A percentile compares a stretch with the other conserved stretches of the same genome.
Conservation (phyloP, 2,113 vertebrate species). For the Melozone crissalis region DNA sequence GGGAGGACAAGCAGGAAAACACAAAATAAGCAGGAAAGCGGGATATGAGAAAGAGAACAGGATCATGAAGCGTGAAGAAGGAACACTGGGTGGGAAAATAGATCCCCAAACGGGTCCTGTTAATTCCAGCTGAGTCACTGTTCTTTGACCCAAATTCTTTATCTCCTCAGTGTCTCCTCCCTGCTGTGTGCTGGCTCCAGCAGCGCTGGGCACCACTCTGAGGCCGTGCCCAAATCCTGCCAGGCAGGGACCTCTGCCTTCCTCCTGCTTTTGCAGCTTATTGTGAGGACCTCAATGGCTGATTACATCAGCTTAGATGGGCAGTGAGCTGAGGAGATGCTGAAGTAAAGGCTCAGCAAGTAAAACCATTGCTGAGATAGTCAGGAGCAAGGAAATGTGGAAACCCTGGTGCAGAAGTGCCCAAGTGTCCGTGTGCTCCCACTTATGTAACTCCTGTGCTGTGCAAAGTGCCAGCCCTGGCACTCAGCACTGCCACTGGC, state of each 20-base stretch:
- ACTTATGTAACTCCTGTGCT: accelerated
- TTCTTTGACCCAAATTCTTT: neutral
- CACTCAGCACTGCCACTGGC: neutral
- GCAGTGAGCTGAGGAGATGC: neutral
- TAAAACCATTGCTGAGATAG: neutral
- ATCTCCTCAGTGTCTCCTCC: neutral
- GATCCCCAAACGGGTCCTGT: neutral
- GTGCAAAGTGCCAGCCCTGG: neutral
- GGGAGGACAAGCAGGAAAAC: neutral
- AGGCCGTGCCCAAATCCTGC: neutral
- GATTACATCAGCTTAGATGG: neutral
- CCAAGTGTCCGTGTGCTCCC: neutral
- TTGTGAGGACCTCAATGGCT: neutral
- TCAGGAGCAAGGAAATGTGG: neutral
- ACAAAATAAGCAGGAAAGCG: neutral
- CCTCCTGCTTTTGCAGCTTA: neutral
- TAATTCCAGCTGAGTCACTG: conserved; percentile 1
- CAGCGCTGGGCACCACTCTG: neutral
- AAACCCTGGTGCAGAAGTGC: neutral
- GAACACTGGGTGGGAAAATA: neutral
- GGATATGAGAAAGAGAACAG: neutral
- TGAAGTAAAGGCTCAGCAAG: neutral
- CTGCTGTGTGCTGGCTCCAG: neutral
- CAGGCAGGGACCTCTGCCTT: neutral
- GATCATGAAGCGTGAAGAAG: neutral